Evolutionary conservation across 2,113 vertebrate species (phyloP).

Genomic region (Lepus americanus): DNA sequence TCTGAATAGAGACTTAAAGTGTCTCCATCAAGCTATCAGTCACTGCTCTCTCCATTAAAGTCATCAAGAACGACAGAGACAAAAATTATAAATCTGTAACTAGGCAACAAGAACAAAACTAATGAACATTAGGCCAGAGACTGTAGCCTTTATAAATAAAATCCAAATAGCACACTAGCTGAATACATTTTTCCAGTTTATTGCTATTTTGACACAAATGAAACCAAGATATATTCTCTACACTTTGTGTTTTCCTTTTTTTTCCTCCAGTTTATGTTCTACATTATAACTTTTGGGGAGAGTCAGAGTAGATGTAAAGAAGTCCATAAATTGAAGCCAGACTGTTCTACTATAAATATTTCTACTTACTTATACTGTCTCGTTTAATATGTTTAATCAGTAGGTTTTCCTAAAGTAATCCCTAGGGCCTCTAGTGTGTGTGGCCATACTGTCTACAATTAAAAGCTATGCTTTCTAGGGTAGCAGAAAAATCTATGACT

Average conservation of each 20-base stretch:
- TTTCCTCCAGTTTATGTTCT: slow-evolving; percentile 70
- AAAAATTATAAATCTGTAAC: slow-evolving; percentile 82
- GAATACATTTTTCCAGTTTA: slow-evolving; percentile 84
- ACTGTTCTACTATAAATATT: slow-evolving; percentile 76
- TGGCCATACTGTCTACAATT: slow-evolving; percentile 56
- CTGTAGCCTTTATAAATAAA: slow-evolving; percentile 85
- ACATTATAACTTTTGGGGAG: slow-evolving; percentile 80
- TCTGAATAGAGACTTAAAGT: slow-evolving; percentile 74
- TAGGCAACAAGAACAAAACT: slow-evolving; percentile 78
- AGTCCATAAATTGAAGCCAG: slow-evolving; percentile 84
- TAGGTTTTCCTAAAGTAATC: slow-evolving; percentile 52
- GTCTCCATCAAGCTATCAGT: slow-evolving; percentile 69
- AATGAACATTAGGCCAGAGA: slow-evolving; percentile 82
- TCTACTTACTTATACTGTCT: slow-evolving; percentile 64
- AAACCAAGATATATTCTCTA: slow-evolving; percentile 82
- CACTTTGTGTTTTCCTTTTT: slow-evolving; percentile 69
- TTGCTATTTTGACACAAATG: slow-evolving; percentile 85
- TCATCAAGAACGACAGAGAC: slow-evolving; percentile 76
- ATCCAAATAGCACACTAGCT: slow-evolving; percentile 66
- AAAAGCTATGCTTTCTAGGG: slow-evolving; percentile 39
- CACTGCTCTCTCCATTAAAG: slow-evolving; percentile 72
- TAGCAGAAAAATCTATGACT: neutral
- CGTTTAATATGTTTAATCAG: slow-evolving; percentile 79
- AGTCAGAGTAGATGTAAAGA: slow-evolving; percentile 76
- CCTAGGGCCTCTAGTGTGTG: slow-evolving; percentile 45